These are phyloP conservation scores for Stratiolaelaps scimitus DNA, from an alignment of 1,140 invertebrate genomes.

Conservation along the genomic window DNA sequence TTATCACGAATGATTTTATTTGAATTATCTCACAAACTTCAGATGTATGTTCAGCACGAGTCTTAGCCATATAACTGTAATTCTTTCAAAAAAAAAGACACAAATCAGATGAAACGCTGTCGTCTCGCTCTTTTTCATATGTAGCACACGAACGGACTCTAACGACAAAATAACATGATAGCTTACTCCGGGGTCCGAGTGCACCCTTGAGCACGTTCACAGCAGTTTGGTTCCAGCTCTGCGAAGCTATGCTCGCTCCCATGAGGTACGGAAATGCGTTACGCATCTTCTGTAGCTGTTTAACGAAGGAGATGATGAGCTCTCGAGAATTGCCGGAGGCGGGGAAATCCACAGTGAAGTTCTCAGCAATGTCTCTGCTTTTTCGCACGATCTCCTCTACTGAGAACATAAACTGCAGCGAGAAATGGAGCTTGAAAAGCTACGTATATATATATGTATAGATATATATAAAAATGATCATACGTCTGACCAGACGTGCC, in stretches of 20 bases:
- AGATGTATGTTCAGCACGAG: background rate
- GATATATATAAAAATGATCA: background rate
- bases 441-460: background rate
- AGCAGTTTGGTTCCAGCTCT: background rate
- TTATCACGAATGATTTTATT: too few species aligned
- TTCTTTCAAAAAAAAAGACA: background rate
- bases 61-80: background rate
- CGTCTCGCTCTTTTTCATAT: background rate
- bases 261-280: background rate
- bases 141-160: background rate
- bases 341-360: background rate
- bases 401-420: background rate
- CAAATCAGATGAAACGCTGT: background rate
- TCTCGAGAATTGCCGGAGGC: background rate
- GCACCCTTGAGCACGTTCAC: background rate
- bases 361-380: background rate
- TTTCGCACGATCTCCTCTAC: background rate
- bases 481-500: background rate
- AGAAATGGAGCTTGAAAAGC: background rate
- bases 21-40: too few species aligned
- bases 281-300: slow-evolving; percentile 9
- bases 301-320: background rate
- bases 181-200: background rate
- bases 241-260: background rate
- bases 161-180: background rate